Percentiles rank a stretch among this genome's conserved stretches.
Conservation (phyloP, 1,140 invertebrate genomes). For the Apocrypta bakeri region DNA sequence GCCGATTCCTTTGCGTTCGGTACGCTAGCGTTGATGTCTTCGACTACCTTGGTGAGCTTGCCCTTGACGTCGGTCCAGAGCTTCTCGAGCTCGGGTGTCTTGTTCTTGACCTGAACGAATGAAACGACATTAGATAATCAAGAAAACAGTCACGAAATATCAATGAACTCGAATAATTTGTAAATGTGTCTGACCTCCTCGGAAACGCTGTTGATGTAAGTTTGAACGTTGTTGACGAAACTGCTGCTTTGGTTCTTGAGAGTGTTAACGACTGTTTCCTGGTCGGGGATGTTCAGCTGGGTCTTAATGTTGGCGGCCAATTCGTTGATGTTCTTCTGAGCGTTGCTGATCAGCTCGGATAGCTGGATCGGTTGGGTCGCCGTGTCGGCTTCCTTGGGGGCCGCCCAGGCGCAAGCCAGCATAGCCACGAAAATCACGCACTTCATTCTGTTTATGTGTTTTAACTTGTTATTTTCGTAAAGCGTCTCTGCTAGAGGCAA, state of each 20-base stretch:
- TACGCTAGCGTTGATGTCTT: constrained; percentile 58
- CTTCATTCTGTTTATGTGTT: constrained; percentile 57
- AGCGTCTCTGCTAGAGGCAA: background rate
- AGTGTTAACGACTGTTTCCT: constrained; percentile 57
- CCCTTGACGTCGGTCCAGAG: constrained; percentile 58
- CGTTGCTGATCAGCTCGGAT: constrained; percentile 56
- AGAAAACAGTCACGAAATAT: too few relatives aligned
- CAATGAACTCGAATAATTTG: too few relatives aligned
- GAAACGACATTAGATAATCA: too few relatives aligned
- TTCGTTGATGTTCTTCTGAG: constrained; percentile 57
- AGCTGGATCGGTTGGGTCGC: constrained; percentile 37
- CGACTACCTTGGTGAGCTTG: constrained; percentile 58
- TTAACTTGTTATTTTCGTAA: background rate
- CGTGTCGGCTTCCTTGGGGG: constrained; percentile 12
- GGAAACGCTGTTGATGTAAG: constrained; percentile 56
- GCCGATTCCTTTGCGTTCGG: constrained; percentile 62
- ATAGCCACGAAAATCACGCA: constrained; percentile 38
- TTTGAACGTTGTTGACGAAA: constrained; percentile 59
- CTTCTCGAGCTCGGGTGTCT: constrained; percentile 61
- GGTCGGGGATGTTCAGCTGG: constrained; percentile 59
- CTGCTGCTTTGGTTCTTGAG: constrained; percentile 60
- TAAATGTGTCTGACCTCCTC: constrained; percentile 58
- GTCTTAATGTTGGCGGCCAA: constrained; percentile 58
- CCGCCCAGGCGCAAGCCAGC: constrained; percentile 3
- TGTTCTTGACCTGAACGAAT: constrained; percentile 64